phyloP scores from a whole-genome alignment of 2,797 vertebrate genomes.

The Momotus momota region DNA sequence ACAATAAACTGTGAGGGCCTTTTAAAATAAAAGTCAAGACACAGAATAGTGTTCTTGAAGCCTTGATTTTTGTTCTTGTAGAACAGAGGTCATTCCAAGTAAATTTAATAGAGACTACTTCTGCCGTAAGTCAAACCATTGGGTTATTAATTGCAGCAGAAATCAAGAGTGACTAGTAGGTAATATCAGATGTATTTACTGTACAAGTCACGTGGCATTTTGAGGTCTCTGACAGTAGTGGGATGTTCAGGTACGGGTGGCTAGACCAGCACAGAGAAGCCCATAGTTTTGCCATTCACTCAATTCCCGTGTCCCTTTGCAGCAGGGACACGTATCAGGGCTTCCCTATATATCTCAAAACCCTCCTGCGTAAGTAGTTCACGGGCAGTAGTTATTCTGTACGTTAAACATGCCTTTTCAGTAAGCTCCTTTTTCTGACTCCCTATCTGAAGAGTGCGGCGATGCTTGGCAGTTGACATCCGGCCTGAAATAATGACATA shows the following conservation, averaged over 20 bases:
- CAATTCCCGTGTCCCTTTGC: accelerated
- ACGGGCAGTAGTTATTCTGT: neutral
- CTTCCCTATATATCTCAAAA: neutral
- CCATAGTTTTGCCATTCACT: neutral
- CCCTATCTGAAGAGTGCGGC: neutral
- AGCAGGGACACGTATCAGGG: accelerated
- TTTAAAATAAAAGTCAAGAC: neutral
- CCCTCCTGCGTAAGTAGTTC: neutral
- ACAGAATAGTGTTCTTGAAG: neutral
- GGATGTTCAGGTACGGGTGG: accelerated
- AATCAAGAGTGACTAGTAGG: neutral
- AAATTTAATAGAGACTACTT: neutral
- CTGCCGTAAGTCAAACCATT: neutral
- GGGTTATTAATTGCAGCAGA: neutral
- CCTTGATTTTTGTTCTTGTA: neutral
- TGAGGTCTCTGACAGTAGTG: no score
- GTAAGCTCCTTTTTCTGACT: neutral
- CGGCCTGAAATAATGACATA: neutral
- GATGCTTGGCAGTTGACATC: neutral
- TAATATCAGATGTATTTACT: neutral
- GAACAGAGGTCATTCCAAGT: neutral
- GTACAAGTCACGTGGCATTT: neutral
- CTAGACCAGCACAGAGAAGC: neutral
- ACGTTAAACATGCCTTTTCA: neutral
- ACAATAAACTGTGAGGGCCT: accelerated